Base-by-base conservation (phyloP, 2,888 invertebrate genomes). In the Leptothorax acervorum region DNA sequence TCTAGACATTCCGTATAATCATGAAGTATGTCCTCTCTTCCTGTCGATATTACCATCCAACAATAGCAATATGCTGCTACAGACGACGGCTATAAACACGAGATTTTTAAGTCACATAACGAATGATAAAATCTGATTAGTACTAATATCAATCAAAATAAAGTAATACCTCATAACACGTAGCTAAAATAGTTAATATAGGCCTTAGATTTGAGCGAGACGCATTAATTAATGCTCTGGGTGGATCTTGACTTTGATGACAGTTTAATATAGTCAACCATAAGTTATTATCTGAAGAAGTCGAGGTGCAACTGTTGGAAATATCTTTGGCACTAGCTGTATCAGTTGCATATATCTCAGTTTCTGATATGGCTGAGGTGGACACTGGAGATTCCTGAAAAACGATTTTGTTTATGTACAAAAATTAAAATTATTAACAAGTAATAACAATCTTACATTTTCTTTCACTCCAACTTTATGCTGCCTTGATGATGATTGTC, bases 241-340 rank as follows among this genome's bases (percentile, higher is more conserved):
- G 97, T 18, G 97, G 97, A 94, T 97, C 97, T 86, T 96, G 96
- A 70, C 97, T 97, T 57, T 96, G 96, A 92, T 97, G 97, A 89
- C 97, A 97, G 53, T 96, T 96, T 23, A 97, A 96, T 76, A 97
- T 95, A 83, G 96, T 96, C 89, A 96, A 96, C 95, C 97, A 96
- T 73, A 97, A 92, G 92, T 95, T 95, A 86, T 95, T 95, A 48
- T 95, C 92, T 0, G 95, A 94, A 86, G 95, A 95, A 90, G 96
- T 96, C 73, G 95, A 95, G 31, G 92, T 92, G 15, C 92, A 91
- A 62, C 93, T 94, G n/a, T 94, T 95, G 42, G 94, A 94, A 6
- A 93, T 92, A 84, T 93, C 95, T 92, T 86, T 84, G 42, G 63
- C 53, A 95, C 95, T 74, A 65, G 28, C 66, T 66, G 75, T 73